A percentile compares a stretch with the other conserved stretches of the same genome.
These are phyloP conservation scores for Podargus strigoides DNA, from an alignment of 2,797 vertebrate genomes.

Conservation along the genomic window DNA sequence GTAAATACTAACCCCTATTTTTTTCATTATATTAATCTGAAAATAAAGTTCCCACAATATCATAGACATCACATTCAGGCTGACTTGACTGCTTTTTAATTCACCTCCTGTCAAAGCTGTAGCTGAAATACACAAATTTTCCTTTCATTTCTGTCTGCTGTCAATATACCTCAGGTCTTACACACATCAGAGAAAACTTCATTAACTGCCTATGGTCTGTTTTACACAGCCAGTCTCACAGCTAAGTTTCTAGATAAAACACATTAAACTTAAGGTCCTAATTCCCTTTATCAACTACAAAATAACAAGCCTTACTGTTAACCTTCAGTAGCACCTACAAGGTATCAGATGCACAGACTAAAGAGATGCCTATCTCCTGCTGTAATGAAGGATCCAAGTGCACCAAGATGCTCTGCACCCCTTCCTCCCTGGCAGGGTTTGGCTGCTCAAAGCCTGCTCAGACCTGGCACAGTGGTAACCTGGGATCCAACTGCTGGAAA, in stretches of 20 bases:
- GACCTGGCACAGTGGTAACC: neutral
- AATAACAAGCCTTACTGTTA: neutral
- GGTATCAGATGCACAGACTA: neutral
- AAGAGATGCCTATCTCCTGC: neutral
- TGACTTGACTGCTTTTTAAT: neutral
- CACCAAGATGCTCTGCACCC: neutral
- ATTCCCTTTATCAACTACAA: neutral
- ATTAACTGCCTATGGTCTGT: neutral
- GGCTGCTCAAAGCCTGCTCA: neutral
- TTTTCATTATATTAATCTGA: neutral
- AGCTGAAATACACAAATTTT: neutral
- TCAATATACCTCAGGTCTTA: neutral
- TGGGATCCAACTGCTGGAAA: neutral
- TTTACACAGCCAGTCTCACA: neutral
- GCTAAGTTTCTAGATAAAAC: neutral
- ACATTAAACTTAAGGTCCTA: neutral
- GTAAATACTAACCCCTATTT: neutral
- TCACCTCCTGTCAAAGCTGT: neutral
- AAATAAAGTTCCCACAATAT: neutral
- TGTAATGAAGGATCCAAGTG: rapidly evolving
- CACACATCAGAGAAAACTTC: neutral
- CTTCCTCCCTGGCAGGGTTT: neutral
- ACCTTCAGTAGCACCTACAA: neutral
- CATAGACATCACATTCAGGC: neutral
- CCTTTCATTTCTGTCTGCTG: neutral